A percentile compares a stretch with the other conserved stretches of the same genome.
These are phyloP conservation scores for Andrena marginata DNA, from an alignment of 2,888 invertebrate genomes.

Conservation along the genomic window DNA sequence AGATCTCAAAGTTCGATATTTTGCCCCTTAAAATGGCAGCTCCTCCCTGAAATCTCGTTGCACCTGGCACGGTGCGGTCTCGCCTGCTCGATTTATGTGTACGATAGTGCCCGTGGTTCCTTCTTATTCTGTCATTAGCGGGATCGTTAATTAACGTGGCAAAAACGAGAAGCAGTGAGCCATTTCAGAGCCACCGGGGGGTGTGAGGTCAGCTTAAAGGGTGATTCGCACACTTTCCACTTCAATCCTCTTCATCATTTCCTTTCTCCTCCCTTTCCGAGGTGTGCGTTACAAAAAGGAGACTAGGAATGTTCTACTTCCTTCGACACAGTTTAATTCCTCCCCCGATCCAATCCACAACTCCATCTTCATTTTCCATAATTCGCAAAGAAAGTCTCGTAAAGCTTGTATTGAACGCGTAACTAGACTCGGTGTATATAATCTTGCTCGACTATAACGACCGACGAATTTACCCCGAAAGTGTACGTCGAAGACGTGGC, in stretches of 20 bases:
- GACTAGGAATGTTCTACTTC: too few relatives aligned
- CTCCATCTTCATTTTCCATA: too few relatives aligned
- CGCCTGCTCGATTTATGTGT: constrained; percentile 22
- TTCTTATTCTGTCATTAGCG: constrained; percentile 71
- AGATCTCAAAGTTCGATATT: constrained; percentile 5
- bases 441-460: too few relatives aligned
- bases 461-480: too few relatives aligned
- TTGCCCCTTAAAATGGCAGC: not conserved
- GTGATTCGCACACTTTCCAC: constrained; percentile 8
- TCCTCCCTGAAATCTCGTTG: not conserved
- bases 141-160: constrained; percentile 73
- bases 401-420: too few relatives aligned
- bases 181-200: not conserved
- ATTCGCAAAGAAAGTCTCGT: too few relatives aligned
- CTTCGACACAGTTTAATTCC: too few relatives aligned
- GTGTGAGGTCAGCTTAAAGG: constrained; percentile 45
- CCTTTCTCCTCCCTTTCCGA: not conserved
- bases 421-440: too few relatives aligned
- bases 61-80: constrained; percentile 33
- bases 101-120: constrained; percentile 39
- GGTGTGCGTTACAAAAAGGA: not conserved
- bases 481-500: not conserved
- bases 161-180: constrained; percentile 56
- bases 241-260: constrained; percentile 32
- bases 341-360: too few relatives aligned